Percentiles rank a stretch among this genome's conserved stretches.
Conservation (phyloP, 2,888 invertebrate species). For the Lithophane leautieri region DNA sequence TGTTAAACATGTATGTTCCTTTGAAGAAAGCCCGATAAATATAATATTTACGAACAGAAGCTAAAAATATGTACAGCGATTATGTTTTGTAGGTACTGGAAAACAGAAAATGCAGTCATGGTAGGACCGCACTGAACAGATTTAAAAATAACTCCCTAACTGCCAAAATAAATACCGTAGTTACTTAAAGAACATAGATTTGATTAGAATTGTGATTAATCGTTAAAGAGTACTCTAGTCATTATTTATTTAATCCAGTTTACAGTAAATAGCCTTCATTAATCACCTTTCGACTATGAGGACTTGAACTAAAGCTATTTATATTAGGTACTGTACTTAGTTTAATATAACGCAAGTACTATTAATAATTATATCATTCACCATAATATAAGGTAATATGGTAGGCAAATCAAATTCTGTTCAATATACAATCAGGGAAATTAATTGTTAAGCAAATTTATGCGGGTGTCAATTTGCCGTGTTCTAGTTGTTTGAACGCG, state of each 20-base stretch:
- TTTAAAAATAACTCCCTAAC: not conserved
- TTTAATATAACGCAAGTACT: not conserved
- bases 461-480: not conserved
- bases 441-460: not conserved
- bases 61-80: not conserved
- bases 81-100: not conserved
- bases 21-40: slow-evolving; percentile 1
- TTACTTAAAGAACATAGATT: not conserved
- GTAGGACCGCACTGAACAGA: not conserved
- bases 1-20: slow-evolving; percentile 10
- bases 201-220: not conserved
- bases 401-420: not conserved
- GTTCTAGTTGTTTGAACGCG: too few relatives aligned
- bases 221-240: not conserved
- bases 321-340: not conserved
- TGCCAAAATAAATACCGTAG: not conserved
- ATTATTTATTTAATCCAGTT: not conserved
- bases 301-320: not conserved
- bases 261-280: not conserved
- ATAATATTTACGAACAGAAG: not conserved
- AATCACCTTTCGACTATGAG: not conserved
- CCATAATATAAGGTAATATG: not conserved
- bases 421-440: not conserved
- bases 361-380: not conserved
- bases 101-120: not conserved